A percentile compares a stretch with the other conserved stretches of the same genome.
phyloP scores from a whole-genome alignment of 2,888 invertebrate genomes.

The Leptinotarsa rubiginosa region DNA sequence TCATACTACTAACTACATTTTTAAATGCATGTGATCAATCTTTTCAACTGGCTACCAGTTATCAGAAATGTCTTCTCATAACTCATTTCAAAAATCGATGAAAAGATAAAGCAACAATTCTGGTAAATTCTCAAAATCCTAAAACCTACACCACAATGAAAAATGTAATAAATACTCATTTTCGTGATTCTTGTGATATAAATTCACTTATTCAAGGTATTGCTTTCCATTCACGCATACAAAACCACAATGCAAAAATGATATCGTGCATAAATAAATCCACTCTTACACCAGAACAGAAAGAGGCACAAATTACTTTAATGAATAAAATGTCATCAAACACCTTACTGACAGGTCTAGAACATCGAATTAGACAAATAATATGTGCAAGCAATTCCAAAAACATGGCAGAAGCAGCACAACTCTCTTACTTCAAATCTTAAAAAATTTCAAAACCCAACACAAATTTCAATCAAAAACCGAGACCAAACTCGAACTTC shows the following conservation, averaged over 20 bases:
- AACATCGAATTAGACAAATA: neutral
- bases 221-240: neutral
- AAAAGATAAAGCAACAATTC: neutral
- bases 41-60: neutral
- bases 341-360: neutral
- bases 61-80: neutral
- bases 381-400: neutral
- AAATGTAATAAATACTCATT: neutral
- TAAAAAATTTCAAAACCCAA: neutral
- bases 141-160: neutral
- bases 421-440: neutral
- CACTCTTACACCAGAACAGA: neutral
- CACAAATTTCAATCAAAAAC: neutral
- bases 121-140: neutral
- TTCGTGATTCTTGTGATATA: neutral
- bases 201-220: neutral
- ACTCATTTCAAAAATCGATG: neutral
- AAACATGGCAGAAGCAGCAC: neutral
- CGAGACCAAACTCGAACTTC: neutral
- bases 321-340: neutral
- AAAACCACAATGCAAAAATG: constrained; percentile 4
- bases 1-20: neutral
- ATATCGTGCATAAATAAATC: neutral
- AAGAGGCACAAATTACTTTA: neutral
- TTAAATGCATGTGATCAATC: neutral